Conservation (phyloP, 2,888 invertebrate species). For the Ferdinandea cuprea region DNA sequence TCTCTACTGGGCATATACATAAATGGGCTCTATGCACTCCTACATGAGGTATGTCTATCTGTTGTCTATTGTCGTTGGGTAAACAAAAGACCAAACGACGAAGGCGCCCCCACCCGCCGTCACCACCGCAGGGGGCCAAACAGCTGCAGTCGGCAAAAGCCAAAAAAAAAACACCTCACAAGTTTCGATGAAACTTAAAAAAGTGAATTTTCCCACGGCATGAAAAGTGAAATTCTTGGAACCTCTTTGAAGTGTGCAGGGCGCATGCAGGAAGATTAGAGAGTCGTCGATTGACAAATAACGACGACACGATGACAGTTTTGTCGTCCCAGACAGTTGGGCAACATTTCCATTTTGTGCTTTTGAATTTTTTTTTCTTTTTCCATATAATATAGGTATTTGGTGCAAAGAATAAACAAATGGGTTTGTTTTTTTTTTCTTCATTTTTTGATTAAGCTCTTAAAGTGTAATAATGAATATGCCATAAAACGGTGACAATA, state of each 20-base stretch:
- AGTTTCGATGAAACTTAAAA: slow-evolving; percentile 46
- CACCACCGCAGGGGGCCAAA: slow-evolving; percentile 34
- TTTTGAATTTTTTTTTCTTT: slow-evolving; percentile 31
- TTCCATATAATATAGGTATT: background rate
- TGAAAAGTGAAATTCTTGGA: slow-evolving; percentile 65
- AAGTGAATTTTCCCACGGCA: slow-evolving; percentile 65
- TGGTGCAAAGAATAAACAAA: slow-evolving; percentile 49
- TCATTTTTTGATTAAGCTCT: slow-evolving; percentile 25
- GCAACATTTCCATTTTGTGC: slow-evolving; percentile 56
- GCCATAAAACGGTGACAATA: slow-evolving; percentile 34
- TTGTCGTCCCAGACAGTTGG: slow-evolving; percentile 60
- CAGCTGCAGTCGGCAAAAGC: slow-evolving; percentile 10
- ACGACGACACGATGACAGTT: background rate
- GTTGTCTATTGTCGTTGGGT: background rate
- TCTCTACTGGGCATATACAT: slow-evolving; percentile 3
- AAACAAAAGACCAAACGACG: slow-evolving; percentile 16
- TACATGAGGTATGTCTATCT: slow-evolving; percentile 34
- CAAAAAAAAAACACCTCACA: slow-evolving; percentile 11
- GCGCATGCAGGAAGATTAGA: slow-evolving; percentile 38
- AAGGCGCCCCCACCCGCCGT: slow-evolving; percentile 34
- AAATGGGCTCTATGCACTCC: slow-evolving; percentile 33
- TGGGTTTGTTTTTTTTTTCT: slow-evolving; percentile 11
- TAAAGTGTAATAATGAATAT: slow-evolving; percentile 31
- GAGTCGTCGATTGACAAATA: slow-evolving; percentile 49
- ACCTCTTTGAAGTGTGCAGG: slow-evolving; percentile 54